A percentile compares a stretch with the other conserved stretches of the same genome.
Conservation (phyloP, 2,797 vertebrate genomes). For the Potorous gilbertii region DNA sequence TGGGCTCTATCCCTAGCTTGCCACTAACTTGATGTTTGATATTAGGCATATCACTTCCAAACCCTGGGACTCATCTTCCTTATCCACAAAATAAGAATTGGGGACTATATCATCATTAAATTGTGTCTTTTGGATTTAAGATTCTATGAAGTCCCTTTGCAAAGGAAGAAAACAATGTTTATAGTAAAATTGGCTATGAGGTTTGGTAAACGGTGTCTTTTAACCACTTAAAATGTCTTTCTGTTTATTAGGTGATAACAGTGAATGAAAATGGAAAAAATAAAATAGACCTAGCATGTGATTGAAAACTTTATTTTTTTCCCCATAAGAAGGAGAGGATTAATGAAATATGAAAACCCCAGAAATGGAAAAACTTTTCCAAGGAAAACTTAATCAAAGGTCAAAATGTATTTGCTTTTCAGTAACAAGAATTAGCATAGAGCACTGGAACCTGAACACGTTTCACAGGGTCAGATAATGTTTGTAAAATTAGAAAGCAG, state of each 20-base stretch:
- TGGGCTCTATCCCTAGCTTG: neutral
- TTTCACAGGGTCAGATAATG: neutral
- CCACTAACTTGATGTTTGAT: neutral
- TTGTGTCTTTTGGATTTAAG: neutral
- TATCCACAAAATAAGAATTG: neutral
- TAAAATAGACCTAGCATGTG: neutral
- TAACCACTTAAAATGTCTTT: constrained; percentile 2
- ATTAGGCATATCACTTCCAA: neutral
- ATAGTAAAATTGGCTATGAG: neutral
- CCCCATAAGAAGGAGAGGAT: constrained; percentile 18
- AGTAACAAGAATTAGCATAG: constrained; percentile 30
- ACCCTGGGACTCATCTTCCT: neutral
- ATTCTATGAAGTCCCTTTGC: neutral
- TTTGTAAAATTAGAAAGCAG: neutral
- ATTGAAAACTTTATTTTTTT: constrained; percentile 29
- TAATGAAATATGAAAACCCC: constrained; percentile 66
- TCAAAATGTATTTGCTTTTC: constrained; percentile 62
- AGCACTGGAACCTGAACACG: neutral
- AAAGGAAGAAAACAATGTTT: constrained; percentile 52
- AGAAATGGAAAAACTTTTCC: constrained; percentile 61
- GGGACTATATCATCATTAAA: neutral
- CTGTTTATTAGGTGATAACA: neutral
- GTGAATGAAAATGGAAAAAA: constrained; percentile 16
- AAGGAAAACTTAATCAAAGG: constrained; percentile 62
- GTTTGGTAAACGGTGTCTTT: neutral